A percentile compares a stretch with the other conserved stretches of the same genome.
Evolutionary conservation across 1,140 invertebrate genomes (phyloP).

Genomic region (Drosophila mojavensis): DNA sequence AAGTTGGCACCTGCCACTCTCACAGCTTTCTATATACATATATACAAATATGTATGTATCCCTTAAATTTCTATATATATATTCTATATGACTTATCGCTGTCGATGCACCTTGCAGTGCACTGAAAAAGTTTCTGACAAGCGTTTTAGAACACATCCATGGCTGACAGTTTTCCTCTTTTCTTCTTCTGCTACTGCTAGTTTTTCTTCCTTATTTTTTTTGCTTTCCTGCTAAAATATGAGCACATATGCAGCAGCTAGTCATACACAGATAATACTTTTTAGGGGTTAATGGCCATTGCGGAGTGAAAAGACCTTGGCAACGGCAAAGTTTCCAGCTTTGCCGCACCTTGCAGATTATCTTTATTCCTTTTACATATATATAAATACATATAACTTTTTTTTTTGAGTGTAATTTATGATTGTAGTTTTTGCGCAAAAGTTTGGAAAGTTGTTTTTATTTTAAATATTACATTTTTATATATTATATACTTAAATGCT

Average conservation of each 20-base stretch:
- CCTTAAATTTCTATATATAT: too few species aligned
- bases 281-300: not conserved
- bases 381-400: slow-evolving; percentile 6
- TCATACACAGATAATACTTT: slow-evolving; percentile 45
- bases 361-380: slow-evolving; percentile 32
- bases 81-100: slow-evolving; percentile 54
- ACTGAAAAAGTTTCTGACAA: slow-evolving; percentile 69
- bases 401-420: slow-evolving; percentile 63
- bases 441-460: slow-evolving; percentile 17
- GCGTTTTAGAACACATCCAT: slow-evolving; percentile 68
- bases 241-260: slow-evolving; percentile 13
- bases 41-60: not conserved
- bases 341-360: slow-evolving; percentile 55
- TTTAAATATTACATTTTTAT: slow-evolving; percentile 2
- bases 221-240: slow-evolving; percentile 42
- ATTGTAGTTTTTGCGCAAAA: slow-evolving; percentile 44
- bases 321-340: slow-evolving; percentile 59
- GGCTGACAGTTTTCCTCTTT: slow-evolving; percentile 44
- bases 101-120: slow-evolving; percentile 53
- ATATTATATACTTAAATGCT: not conserved
- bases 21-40: slow-evolving; percentile 12
- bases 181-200: not conserved
- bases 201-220: not conserved
- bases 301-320: slow-evolving; percentile 25
- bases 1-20: slow-evolving; percentile 26